phyloP scores from a whole-genome alignment of 2,888 invertebrate genomes.

The Diplazon laetatorius region DNA sequence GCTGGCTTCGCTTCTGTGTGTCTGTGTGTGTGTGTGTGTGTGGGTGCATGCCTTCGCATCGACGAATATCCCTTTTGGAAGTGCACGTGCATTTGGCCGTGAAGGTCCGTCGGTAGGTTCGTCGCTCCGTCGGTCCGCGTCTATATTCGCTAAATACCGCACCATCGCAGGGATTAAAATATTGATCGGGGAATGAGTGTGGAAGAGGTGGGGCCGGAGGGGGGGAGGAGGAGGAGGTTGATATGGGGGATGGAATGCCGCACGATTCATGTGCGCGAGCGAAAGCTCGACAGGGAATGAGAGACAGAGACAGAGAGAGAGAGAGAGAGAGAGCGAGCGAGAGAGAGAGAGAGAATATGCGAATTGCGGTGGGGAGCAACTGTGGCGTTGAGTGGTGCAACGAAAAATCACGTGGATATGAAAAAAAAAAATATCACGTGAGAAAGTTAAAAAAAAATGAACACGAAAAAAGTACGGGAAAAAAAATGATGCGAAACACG shows the following conservation, averaged over 20 bases:
- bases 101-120: constrained; percentile 37
- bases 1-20: constrained; percentile 3
- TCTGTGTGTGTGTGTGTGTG: constrained; percentile 9
- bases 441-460: constrained; percentile 64
- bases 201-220: constrained; percentile 44
- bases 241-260: constrained; percentile 30
- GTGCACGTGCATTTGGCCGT: constrained; percentile 49
- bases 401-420: constrained; percentile 54
- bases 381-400: constrained; percentile 70
- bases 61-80: constrained; percentile 67
- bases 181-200: constrained; percentile 80
- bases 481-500: constrained; percentile 16
- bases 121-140: constrained; percentile 66
- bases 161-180: constrained; percentile 82
- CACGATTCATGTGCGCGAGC: constrained; percentile 65
- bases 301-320: constrained; percentile 41
- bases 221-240: constrained; percentile 56
- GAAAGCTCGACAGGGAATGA: constrained; percentile 61
- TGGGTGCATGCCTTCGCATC: constrained; percentile 50
- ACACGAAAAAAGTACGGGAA: neutral
- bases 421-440: constrained; percentile 44
- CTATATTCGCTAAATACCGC: constrained; percentile 80
- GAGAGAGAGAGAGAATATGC: constrained; percentile 64
- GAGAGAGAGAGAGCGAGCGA: constrained; percentile 29
- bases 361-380: constrained; percentile 76